A percentile compares a stretch with the other conserved stretches of the same genome.
These are phyloP conservation scores for Podotricha telesiphe DNA, from an alignment of 2,888 invertebrate species.

Conservation along the genomic window DNA sequence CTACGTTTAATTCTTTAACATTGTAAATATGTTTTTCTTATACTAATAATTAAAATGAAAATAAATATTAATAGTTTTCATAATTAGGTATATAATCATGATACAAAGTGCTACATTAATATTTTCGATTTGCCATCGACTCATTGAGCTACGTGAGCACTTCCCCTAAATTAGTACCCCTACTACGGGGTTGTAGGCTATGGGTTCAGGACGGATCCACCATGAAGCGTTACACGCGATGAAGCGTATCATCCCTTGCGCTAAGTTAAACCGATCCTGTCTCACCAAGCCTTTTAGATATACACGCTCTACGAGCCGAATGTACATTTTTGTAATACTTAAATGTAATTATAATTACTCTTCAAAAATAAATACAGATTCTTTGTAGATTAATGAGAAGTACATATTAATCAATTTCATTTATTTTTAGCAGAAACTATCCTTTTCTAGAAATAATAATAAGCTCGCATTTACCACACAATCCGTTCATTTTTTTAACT, in stretches of 20 bases:
- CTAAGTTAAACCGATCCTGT: slow-evolving; percentile 60
- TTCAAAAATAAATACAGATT: background rate
- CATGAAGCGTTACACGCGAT: slow-evolving; percentile 59
- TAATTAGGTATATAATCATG: background rate
- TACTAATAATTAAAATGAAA: no score
- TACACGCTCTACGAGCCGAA: slow-evolving; percentile 19
- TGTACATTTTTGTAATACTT: slow-evolving; percentile 17
- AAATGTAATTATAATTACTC: slow-evolving; percentile 12
- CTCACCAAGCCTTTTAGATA: slow-evolving; percentile 52
- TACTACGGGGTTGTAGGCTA: no score
- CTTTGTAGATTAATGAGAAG: no score
- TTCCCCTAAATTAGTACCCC: slow-evolving; percentile 76
- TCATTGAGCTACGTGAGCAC: slow-evolving; percentile 71
- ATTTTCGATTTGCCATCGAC: slow-evolving; percentile 46
- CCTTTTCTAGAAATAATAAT: background rate
- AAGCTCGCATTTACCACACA: background rate
- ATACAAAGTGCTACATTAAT: background rate
- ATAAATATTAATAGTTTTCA: no score
- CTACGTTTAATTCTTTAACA: no score
- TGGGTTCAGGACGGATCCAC: slow-evolving; percentile 55
- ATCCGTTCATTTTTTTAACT: no score
- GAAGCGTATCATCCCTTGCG: slow-evolving; percentile 64
- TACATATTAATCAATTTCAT: no score
- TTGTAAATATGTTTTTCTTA: no score
- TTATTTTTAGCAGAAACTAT: no score